Conservation (phyloP, 2,888 invertebrate genomes). For the Epirrhoe alternata region DNA sequence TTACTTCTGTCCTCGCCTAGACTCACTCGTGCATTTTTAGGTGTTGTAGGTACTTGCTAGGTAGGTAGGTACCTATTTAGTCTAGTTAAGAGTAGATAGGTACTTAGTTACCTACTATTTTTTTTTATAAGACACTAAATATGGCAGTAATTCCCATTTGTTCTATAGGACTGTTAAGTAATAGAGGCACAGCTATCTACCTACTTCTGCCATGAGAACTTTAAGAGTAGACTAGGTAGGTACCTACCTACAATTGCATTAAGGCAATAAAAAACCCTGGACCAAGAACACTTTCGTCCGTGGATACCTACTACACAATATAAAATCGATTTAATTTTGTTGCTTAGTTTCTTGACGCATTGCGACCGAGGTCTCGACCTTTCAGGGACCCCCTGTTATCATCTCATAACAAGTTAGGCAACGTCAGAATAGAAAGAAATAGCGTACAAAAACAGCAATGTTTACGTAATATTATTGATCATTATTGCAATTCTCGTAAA, state of each 20-base stretch:
- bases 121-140: too few species aligned
- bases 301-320: neutral
- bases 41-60: neutral
- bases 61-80: slow-evolving; percentile 6
- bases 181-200: too few species aligned
- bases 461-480: slow-evolving; percentile 2
- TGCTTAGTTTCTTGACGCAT: slow-evolving; percentile 48
- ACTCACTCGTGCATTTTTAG: too few species aligned
- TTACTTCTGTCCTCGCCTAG: too few species aligned
- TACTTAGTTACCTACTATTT: too few species aligned
- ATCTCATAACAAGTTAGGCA: neutral
- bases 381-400: slow-evolving; percentile 32
- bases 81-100: neutral
- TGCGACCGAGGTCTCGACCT: slow-evolving; percentile 47
- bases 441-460: slow-evolving; percentile 7
- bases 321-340: slow-evolving; percentile 32
- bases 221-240: too few species aligned
- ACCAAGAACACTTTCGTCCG: too few species aligned
- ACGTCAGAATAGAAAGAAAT: slow-evolving; percentile 14
- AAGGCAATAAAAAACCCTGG: too few species aligned
- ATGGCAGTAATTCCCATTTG: too few species aligned
- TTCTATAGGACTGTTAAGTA: too few species aligned
- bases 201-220: too few species aligned
- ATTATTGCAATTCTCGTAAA: neutral
- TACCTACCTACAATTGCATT: slow-evolving; percentile 8